A percentile compares a stretch with the other conserved stretches of the same genome.
phyloP scores from a whole-genome alignment of 2,888 invertebrate genomes.

The Xestia xanthographa region DNA sequence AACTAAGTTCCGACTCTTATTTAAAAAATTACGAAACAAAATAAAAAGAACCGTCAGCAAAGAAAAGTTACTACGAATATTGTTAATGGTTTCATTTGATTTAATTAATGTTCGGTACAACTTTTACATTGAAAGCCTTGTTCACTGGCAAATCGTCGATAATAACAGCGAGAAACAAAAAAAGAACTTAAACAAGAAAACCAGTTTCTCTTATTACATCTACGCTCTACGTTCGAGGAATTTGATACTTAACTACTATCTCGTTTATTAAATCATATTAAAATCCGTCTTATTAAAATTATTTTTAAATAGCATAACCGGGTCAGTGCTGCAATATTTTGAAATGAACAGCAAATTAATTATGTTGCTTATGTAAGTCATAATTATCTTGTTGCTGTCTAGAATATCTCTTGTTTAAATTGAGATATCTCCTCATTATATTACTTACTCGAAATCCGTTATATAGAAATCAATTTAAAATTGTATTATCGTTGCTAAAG shows the following conservation, averaged over 20 bases:
- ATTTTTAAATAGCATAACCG: constrained; percentile 37
- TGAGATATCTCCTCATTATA: constrained; percentile 40
- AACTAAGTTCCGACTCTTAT: not conserved
- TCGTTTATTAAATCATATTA: constrained; percentile 47
- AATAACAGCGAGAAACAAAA: constrained; percentile 16
- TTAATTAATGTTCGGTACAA: constrained; percentile 39
- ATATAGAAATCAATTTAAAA: constrained; percentile 35
- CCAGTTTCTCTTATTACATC: constrained; percentile 42
- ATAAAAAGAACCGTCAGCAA: constrained; percentile 10
- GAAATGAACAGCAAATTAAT: constrained; percentile 43
- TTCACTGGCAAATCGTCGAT: constrained; percentile 37
- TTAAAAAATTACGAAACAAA: constrained; percentile 19
- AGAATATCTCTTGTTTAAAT: constrained; percentile 18
- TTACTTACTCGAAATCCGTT: constrained; percentile 27
- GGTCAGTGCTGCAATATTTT: constrained; percentile 39
- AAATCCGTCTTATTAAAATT: constrained; percentile 26
- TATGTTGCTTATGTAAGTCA: constrained; percentile 34
- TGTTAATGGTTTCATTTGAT: constrained; percentile 26
- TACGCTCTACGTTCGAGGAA: constrained; percentile 30
- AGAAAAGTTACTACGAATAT: constrained; percentile 17
- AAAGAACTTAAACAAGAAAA: constrained; percentile 30
- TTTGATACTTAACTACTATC: constrained; percentile 40
- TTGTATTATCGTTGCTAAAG: constrained; percentile 1
- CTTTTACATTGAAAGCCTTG: constrained; percentile 29
- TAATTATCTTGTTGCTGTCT: constrained; percentile 19